These are phyloP conservation scores for Diuraphis noxia DNA, from an alignment of 1,140 invertebrate genomes.

Conservation along the genomic window DNA sequence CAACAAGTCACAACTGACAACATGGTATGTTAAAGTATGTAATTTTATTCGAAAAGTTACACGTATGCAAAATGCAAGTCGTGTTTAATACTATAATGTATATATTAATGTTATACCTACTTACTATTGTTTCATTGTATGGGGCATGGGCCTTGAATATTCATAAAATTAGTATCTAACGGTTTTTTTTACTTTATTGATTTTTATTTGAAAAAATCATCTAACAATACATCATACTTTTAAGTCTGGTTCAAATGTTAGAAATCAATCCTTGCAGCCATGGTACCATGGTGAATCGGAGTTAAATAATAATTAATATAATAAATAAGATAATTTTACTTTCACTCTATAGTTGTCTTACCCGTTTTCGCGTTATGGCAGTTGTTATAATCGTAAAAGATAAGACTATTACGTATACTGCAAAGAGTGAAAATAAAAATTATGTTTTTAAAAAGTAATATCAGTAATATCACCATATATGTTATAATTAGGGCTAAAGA, in stretches of 20 bases:
- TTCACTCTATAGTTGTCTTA: neutral
- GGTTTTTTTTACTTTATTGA: neutral
- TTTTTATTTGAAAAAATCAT: neutral
- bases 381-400: neutral
- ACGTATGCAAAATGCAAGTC: neutral
- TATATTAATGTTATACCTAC: too few relatives aligned
- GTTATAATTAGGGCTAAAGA: neutral
- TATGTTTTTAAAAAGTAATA: neutral
- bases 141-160: neutral
- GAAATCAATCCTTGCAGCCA: neutral
- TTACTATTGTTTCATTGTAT: neutral
- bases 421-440: neutral
- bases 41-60: neutral
- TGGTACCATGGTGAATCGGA: neutral
- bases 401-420: neutral
- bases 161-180: neutral
- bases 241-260: neutral
- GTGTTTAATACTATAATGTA: too few relatives aligned
- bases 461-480: neutral
- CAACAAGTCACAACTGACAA: neutral
- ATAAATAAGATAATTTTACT: neutral
- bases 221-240: neutral
- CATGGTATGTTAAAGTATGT: neutral
- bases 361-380: neutral
- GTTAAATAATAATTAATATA: neutral